A percentile compares a stretch with the other conserved stretches of the same genome.
Evolutionary conservation across 2,113 vertebrate genomes (phyloP).

Genomic region (Poecilia latipinna): DNA sequence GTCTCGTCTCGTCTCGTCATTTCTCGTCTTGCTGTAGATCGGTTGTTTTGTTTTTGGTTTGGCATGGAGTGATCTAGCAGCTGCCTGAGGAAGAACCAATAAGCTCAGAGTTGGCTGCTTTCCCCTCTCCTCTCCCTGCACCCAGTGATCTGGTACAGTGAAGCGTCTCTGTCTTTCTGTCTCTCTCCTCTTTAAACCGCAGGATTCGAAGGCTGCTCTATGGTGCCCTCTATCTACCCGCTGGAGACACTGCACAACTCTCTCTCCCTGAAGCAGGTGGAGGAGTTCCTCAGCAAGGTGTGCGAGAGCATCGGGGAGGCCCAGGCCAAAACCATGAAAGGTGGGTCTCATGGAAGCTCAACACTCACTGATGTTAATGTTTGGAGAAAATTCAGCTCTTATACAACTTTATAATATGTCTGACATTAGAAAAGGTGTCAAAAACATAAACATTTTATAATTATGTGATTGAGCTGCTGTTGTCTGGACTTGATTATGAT

Average conservation of each 20-base stretch:
- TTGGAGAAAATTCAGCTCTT: too few species aligned
- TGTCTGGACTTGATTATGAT: too few species aligned
- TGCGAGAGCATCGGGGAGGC: conserved; percentile 87
- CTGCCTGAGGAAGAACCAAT: conserved; percentile 1
- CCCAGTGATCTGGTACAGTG: conserved; percentile 29
- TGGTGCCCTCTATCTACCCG: conserved; percentile 98
- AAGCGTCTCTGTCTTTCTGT: conserved; percentile 40
- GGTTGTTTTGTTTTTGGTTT: neutral
- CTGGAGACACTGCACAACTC: conserved; percentile 98
- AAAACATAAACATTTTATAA: too few species aligned
- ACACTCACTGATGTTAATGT: neutral
- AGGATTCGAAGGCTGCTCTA: conserved; percentile 98
- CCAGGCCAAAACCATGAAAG: conserved; percentile 83
- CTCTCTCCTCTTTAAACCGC: conserved; percentile 64
- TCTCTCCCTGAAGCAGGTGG: conserved; percentile 94
- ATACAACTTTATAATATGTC: too few species aligned
- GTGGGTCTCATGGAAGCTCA: conserved; percentile 67
- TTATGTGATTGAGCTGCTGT: too few species aligned
- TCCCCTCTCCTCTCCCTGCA: neutral
- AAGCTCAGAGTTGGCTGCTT: conserved; percentile 25
- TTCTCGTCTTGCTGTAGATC: neutral
- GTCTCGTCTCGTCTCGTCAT: too few species aligned
- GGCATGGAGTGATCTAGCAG: neutral
- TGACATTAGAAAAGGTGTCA: too few species aligned
- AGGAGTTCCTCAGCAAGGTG: conserved; percentile 88